Conservation (phyloP, 1,140 invertebrate genomes). For the Reticulitermes speratus region DNA sequence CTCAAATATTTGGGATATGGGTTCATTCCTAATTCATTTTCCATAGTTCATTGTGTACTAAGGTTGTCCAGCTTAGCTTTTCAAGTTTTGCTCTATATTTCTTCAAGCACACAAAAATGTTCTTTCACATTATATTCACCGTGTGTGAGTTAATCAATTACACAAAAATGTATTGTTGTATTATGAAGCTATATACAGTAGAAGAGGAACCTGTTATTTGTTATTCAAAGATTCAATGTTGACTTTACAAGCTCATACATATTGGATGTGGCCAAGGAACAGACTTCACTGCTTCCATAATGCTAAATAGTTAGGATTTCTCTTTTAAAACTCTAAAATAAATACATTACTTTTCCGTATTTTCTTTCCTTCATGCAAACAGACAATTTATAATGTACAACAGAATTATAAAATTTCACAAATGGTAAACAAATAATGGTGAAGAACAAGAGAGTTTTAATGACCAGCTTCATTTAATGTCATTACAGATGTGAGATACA, state of each 20-base stretch:
- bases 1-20: not conserved
- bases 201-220: not conserved
- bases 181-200: not conserved
- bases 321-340: not conserved
- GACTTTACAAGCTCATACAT: not conserved
- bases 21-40: not conserved
- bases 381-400: too few relatives aligned
- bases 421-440: too few relatives aligned
- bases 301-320: too few relatives aligned
- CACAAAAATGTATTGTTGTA: not conserved
- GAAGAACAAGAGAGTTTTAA: too few relatives aligned
- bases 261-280: not conserved
- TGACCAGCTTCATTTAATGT: too few relatives aligned
- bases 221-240: not conserved
- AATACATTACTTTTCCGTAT: not conserved
- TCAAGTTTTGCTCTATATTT: not conserved
- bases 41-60: not conserved
- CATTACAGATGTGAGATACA: too few relatives aligned
- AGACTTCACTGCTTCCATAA: not conserved
- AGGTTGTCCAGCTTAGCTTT: not conserved
- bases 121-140: too few relatives aligned
- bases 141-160: too few relatives aligned
- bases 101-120: not conserved
- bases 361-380: too few relatives aligned
- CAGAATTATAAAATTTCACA: too few relatives aligned